phyloP scores from a whole-genome alignment of 2,888 invertebrate species.

The Myopa tessellatipennis region DNA sequence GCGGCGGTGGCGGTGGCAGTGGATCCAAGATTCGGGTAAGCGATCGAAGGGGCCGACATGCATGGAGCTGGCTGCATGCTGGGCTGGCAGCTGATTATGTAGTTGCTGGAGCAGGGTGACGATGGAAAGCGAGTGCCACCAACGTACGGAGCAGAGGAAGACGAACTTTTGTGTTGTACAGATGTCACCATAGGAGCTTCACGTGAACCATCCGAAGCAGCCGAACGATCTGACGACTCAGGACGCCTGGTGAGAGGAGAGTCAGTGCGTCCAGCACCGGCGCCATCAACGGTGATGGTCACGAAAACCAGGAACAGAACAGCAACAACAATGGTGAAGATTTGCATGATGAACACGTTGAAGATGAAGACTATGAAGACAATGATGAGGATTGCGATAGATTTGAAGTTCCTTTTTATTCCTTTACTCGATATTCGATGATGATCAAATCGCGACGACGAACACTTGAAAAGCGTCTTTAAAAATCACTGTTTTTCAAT shows the following conservation, averaged over 20 bases:
- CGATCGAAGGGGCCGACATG: neutral
- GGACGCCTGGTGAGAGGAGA: neutral
- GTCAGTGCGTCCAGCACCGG: constrained; percentile 1
- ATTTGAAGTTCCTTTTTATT: no score
- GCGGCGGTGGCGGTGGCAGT: no score
- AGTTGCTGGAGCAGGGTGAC: constrained; percentile 44
- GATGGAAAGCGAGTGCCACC: constrained; percentile 27
- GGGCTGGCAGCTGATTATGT: constrained; percentile 47
- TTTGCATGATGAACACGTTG: neutral
- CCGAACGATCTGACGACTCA: neutral
- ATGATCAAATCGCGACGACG: no score
- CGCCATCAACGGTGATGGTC: constrained; percentile 6
- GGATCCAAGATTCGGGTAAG: no score
- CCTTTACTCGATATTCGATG: no score
- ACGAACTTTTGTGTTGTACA: neutral
- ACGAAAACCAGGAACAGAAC: neutral
- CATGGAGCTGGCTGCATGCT: constrained; percentile 44
- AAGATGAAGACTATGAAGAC: constrained; percentile 9
- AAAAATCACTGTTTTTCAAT: no score
- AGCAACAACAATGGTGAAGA: neutral
- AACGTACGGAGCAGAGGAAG: neutral
- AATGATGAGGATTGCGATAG: neutral
- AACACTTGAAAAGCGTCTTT: no score
- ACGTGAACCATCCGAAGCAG: constrained; percentile 9
- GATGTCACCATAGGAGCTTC: neutral